Base-by-base conservation (phyloP, 2,113 vertebrate species). In the Carlito syrichta region DNA sequence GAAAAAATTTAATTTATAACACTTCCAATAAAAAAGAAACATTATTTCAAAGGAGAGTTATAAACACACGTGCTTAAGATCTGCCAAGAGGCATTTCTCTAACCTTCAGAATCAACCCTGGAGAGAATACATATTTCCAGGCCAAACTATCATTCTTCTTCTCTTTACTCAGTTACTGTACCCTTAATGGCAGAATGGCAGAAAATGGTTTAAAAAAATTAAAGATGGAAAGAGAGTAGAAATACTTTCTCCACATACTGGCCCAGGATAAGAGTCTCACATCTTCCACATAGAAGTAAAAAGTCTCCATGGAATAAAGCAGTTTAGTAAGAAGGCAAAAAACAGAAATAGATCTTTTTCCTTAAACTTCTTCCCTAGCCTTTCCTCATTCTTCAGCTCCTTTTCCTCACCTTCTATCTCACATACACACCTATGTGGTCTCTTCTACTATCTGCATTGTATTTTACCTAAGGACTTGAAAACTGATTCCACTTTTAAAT, bases 401-500 rank as follows among this genome's bases (percentile, higher is more conserved):
- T 60, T 71, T 63, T 14, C 38, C 60, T 69, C 54, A 56, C 30
- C 69, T 81, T 43, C 25, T 66, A 2, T 52, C 19, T 60, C 54
- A 56, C 48, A 85, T 60, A 79, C 5, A 82, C 12, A n/a, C 48
- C 1, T 13, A 78, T 45, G 35, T 50, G 74, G 45, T 69, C 63
- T 90, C 63, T 79, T 68, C 27, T 60, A 92, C 35, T n/a, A 1
- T 62, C 20, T 60, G 25, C 38, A 71, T 20, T 95, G 27, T 62
- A 89, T 56, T 79, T 90, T 35, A 92, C 27, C 43, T 68, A n/a
- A 73, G 63, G 68, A 81, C 62, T 91, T 93, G 74, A 86, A 91
- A 66, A 93, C 3, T 35, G 56, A 76, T 20, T 62, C 43, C 43
- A 45, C 14, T 56, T 91, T n/a, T 63, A 22, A 43, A 83, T 89